Base-by-base conservation (phyloP, 2,888 invertebrate genomes). In the Papilio elwesi region DNA sequence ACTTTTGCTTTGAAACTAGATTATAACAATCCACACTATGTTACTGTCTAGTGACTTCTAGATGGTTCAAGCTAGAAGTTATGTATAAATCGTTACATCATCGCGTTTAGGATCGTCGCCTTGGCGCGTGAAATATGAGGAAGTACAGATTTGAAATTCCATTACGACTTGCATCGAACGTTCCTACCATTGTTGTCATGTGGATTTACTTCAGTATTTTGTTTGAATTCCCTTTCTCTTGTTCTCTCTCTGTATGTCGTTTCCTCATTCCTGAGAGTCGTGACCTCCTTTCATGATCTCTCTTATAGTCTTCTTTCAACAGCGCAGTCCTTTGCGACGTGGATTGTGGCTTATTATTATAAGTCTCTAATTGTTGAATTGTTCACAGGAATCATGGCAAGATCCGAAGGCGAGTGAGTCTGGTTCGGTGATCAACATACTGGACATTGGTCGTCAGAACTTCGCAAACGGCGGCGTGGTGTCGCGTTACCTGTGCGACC, bases 351-450 rank as follows among this genome's bases (percentile, higher is more conserved):
- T 13, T 5, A 36, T 7, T 13, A 26, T 26, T 9, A 43, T 62
- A 10, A 38, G 6, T 62, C 8, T 15, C 11, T 43, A 13, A 43
- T 43, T 62, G 10, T 62, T 43, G 2, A 43, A 26, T 82, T 81
- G 76, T 80, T 76, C 68, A 0, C 86, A 92, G 96, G 95, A 95
- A 75, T 95, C 95, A 59, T 94, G 96, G 88, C 95, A 95, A 13
- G 95, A 94, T 77, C 91, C 93, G 70, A 91, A 94, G 73, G 81
- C 89, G 0, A 91, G 92, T 49, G 95, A 95, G 70, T 91, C 94
- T 8, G 95, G 96, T 73, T 92, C 94, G 73, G 95, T 92, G 82
- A 95, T 92, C 81, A 95, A 95, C 88, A 96, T 95, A 84, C 93
- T 92, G 88, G 95, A 88, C 79, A 94, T 92, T 82, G 94, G 95